These are phyloP conservation scores for Brachypalpus laphriformis DNA, from an alignment of 2,888 invertebrate genomes.

Conservation along the genomic window DNA sequence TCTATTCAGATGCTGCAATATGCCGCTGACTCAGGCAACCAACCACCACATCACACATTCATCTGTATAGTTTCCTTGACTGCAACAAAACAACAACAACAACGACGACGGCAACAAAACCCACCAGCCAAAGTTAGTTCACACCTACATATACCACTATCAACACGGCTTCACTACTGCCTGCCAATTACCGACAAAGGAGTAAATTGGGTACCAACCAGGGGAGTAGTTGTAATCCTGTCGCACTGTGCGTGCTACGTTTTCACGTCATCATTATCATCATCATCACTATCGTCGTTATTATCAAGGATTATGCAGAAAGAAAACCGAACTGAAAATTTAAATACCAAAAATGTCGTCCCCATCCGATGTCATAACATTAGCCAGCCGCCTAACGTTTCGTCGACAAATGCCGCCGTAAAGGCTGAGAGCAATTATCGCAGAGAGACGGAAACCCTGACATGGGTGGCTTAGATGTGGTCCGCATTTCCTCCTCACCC, in stretches of 20 bases:
- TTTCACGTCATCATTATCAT: neutral
- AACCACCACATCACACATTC: constrained; percentile 18
- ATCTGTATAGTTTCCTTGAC: constrained; percentile 40
- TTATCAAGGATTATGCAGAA: neutral
- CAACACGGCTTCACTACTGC: constrained; percentile 27
- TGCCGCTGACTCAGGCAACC: constrained; percentile 43
- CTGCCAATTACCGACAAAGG: constrained; percentile 65
- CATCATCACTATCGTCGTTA: neutral
- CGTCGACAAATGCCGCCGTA: neutral
- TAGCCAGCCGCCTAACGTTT: neutral
- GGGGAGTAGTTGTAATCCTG: constrained; percentile 19
- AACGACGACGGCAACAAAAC: constrained; percentile 22
- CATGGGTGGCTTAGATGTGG: constrained; percentile 10
- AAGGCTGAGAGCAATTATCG: constrained; percentile 34
- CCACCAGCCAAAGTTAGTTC: constrained; percentile 14
- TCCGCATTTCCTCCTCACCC: neutral
- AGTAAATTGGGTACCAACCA: constrained; percentile 42
- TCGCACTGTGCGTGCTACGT: constrained; percentile 31
- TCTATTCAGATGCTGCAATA: constrained; percentile 64
- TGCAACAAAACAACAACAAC: too few relatives aligned
- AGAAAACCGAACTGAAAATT: constrained; percentile 24
- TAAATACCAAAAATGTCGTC: constrained; percentile 55
- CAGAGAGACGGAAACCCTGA: constrained; percentile 29
- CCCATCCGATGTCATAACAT: constrained; percentile 51
- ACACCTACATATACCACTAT: constrained; percentile 32